Conservation (phyloP, 2,113 vertebrate species). For the Pagrus major region DNA sequence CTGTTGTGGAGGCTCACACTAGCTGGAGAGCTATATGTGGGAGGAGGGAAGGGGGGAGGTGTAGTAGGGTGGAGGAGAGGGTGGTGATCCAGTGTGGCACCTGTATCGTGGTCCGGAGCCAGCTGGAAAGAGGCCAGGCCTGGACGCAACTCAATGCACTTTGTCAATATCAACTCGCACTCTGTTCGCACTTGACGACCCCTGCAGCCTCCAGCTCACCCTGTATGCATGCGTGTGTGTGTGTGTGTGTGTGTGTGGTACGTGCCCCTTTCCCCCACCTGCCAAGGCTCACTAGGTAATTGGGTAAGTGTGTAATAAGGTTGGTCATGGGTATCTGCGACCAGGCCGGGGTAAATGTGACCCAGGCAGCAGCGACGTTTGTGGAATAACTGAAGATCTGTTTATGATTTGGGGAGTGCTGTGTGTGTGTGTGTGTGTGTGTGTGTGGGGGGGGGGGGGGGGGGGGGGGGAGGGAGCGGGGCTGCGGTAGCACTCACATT, state of each 20-base stretch:
- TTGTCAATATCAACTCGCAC: slow-evolving; percentile 59
- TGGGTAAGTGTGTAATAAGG: slow-evolving; percentile 78
- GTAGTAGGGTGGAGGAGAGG: slow-evolving; percentile 19
- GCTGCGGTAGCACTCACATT: slow-evolving; percentile 51
- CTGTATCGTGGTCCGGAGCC: slow-evolving; percentile 69
- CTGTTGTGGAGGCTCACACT: slow-evolving; percentile 82
- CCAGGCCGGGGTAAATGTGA: slow-evolving; percentile 61
- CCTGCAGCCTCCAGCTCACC: slow-evolving; percentile 58
- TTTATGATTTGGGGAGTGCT: slow-evolving; percentile 61
- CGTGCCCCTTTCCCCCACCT: slow-evolving; percentile 37
- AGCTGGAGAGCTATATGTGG: slow-evolving; percentile 52
- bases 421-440: too few relatives aligned
- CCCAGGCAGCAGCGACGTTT: slow-evolving; percentile 56
- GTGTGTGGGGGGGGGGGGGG: too few relatives aligned
- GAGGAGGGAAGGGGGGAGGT: neutral
- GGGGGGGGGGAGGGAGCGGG: neutral
- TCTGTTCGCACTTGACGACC: slow-evolving; percentile 68
- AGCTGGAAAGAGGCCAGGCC: slow-evolving; percentile 63
- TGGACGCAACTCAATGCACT: slow-evolving; percentile 54
- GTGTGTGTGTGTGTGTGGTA: slow-evolving; percentile 34
- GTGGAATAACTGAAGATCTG: slow-evolving; percentile 63
- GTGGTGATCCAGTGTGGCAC: slow-evolving; percentile 73
- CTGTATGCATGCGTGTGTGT: slow-evolving; percentile 15
- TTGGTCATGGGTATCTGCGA: slow-evolving; percentile 80
- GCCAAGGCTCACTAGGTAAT: slow-evolving; percentile 65